Evolutionary conservation across 1,140 invertebrate genomes (phyloP).

Genomic region (Plectrocnemia conspersa): DNA sequence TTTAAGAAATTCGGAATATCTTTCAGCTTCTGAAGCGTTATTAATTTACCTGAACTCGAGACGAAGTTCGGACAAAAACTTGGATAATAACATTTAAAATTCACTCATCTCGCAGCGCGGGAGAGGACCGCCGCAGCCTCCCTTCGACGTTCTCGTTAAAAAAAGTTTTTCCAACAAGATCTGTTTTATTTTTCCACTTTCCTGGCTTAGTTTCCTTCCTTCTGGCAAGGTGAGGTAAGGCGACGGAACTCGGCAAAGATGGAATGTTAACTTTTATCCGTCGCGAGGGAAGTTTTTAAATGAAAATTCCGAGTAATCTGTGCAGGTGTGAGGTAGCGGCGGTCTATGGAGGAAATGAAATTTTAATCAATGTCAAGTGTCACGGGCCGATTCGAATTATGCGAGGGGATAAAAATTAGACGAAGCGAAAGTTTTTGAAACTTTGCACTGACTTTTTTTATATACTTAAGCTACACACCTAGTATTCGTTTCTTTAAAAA

Average conservation of each 20-base stretch:
- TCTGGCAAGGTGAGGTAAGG: constrained; percentile 29
- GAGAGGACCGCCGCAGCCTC: constrained; percentile 9
- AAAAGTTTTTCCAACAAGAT: constrained; percentile 34
- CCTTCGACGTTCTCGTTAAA: constrained; percentile 34
- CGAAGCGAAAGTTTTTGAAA: too few relatives aligned
- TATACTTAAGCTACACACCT: too few relatives aligned
- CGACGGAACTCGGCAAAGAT: constrained; percentile 28
- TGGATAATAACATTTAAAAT: constrained; percentile 30
- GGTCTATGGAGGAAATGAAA: constrained; percentile 32
- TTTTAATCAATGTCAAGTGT: constrained; percentile 37
- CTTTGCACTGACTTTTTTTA: too few relatives aligned
- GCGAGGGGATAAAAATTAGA: constrained; percentile 9
- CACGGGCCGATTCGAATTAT: constrained; percentile 28
- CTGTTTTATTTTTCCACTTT: constrained; percentile 32
- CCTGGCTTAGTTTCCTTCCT: constrained; percentile 10
- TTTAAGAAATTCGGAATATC: neutral
- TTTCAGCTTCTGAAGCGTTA: neutral
- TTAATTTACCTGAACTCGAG: constrained; percentile 19
- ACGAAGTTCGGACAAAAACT: constrained; percentile 11
- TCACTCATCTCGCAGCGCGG: constrained; percentile 21
- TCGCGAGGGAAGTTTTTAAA: constrained; percentile 33
- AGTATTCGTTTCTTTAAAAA: too few relatives aligned
- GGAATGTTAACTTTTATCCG: constrained; percentile 29
- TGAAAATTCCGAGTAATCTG: constrained; percentile 34
- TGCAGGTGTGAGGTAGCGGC: constrained; percentile 27